Conservation (phyloP, 2,113 vertebrate species). For the Upupa epops region DNA sequence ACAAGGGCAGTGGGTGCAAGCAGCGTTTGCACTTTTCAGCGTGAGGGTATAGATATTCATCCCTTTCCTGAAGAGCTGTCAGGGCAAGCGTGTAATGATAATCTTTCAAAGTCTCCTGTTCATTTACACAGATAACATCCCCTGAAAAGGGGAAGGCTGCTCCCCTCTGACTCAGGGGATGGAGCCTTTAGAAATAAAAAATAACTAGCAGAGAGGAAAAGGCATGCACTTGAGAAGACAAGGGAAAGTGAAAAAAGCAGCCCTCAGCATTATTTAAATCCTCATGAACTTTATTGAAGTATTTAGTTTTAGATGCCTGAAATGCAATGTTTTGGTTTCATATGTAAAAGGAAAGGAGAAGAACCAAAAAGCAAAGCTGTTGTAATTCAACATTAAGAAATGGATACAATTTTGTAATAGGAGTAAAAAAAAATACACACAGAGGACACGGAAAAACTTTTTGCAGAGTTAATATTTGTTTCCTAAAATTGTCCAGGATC, state of each 20-base stretch:
- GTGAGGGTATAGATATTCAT: background rate
- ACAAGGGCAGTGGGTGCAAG: too few species aligned
- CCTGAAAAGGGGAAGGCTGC: background rate
- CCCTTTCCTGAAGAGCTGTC: background rate
- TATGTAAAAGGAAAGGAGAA: background rate
- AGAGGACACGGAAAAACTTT: background rate
- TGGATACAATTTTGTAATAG: background rate
- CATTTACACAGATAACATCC: background rate
- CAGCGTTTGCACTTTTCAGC: conserved; percentile 25
- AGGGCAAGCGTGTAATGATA: background rate
- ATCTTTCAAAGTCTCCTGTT: background rate
- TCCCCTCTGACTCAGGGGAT: background rate
- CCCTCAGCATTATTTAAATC: background rate
- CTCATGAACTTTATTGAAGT: background rate
- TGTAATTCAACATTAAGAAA: background rate
- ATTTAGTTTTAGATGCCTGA: background rate
- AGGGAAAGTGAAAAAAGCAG: background rate
- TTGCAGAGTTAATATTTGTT: background rate
- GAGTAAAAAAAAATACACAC: background rate
- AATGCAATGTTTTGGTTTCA: background rate
- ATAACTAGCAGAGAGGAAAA: background rate
- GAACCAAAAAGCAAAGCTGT: background rate
- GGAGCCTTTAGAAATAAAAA: background rate
- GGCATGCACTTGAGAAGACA: background rate
- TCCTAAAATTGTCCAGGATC: background rate